These are phyloP conservation scores for Halocynthia aurantium DNA, from an alignment of 23 tunicate genomes.

Conservation along the genomic window DNA sequence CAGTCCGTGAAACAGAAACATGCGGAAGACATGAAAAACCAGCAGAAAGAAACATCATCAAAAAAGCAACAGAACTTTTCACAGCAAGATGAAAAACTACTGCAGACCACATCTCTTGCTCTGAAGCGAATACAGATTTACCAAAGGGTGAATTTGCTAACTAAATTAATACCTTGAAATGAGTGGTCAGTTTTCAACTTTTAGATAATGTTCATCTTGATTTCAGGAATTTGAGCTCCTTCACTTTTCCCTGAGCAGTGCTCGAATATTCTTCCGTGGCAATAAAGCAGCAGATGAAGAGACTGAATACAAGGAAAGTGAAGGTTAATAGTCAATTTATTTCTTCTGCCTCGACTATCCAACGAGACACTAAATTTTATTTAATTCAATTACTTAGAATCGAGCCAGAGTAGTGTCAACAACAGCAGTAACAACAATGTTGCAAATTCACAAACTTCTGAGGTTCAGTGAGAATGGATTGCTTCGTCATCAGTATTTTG, in stretches of 20 bases:
- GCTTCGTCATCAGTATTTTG: too few species aligned
- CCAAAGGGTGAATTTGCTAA: conserved; percentile 36
- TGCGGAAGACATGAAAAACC: conserved; percentile 30
- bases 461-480: too few species aligned
- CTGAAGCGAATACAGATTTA: conserved; percentile 71
- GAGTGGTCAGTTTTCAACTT: too few species aligned
- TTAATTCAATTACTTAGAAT: too few species aligned
- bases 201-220: too few species aligned
- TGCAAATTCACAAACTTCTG: too few species aligned
- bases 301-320: conserved; percentile 15
- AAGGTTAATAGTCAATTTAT: neutral
- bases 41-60: conserved; percentile 21
- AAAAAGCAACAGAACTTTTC: conserved; percentile 24
- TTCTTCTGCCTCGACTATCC: too few species aligned
- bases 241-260: conserved; percentile 81
- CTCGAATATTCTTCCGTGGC: conserved; percentile 83
- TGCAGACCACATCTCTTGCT: conserved; percentile 76
- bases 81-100: conserved; percentile 64
- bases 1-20: conserved; percentile 62
- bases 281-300: conserved; percentile 50
- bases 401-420: too few species aligned
- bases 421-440: too few species aligned
- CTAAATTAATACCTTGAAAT: neutral
- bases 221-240: conserved; percentile 78
- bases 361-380: too few species aligned